Base-by-base conservation (phyloP, 2,888 invertebrate species). In the Eutolmus rufibarbis region DNA sequence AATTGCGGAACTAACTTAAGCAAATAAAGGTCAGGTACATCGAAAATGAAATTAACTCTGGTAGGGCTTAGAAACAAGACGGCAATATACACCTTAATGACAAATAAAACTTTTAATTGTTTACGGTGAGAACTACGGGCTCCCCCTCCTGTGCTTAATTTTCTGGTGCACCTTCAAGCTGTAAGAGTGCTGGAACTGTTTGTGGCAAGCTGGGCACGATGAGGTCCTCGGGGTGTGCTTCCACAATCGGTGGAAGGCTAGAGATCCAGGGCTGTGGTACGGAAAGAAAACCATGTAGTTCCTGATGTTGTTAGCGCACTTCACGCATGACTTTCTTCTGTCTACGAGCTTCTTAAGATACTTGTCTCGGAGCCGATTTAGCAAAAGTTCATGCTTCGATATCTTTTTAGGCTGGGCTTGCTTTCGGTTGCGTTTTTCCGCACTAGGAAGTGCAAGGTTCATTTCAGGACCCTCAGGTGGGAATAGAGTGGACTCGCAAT, bases 181-280 rank as follows among this genome's bases (percentile, higher is more conserved):
- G 89, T 91, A 91, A 84, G 89, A 90, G 86, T 90, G 90, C 89
- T 89, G 90, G 88, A 92, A 92, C 86, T 89, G 89, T 87, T 89
- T 89, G 46, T 89, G 89, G 89, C 92, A 92, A 87, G 90, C 89
- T 40, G 87, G 87, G 66, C 92, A 92, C 86, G 89, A 88, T 56
- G 88, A 86, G 16, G 88, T 88, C 66, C 66, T 88, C 23, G 37
- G 40, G 19, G 90, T 88, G 89, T 94, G 94, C 87, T 93, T 92
- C 94, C 94, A 94, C 34, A 93, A 89, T 16, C 91, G 91, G 91
- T 95, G 94, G 87, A 94, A 90, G 1, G 93, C 90, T 87, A 94
- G 90, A 0, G 94, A 93, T 74, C 92, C 92, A 51, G 91, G 92
- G 3, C 93, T 93, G 88, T 94, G 94, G 89, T 94, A 94, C 5